Base-by-base conservation (phyloP, 2,113 vertebrate species). In the Opisthocomus hoazin region DNA sequence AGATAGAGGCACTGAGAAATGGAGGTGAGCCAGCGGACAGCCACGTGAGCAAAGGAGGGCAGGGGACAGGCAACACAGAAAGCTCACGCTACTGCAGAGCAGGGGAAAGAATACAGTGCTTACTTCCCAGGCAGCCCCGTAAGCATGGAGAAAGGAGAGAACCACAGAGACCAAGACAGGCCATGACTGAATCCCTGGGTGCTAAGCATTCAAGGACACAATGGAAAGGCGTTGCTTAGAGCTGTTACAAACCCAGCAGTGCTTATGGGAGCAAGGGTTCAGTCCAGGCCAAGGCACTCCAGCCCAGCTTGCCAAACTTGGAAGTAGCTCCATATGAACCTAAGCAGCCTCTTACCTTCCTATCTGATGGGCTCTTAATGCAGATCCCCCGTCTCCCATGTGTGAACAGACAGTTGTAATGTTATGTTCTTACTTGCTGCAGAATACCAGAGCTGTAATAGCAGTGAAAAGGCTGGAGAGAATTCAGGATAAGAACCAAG, bases 311-410 rank as follows among this genome's bases (percentile, higher is more conserved):
- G 77, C 80, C 87, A 91, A 82, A 84, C 69, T 69, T 89, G 61
- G 65, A 89, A 94, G 45, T 61, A 73, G 15, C 69, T 96, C 78
- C 87, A 68, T 41, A 82, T 18, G 48, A 93, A 94, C 57, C 57
- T 65, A 81, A 94, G 73, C 73, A 94, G 89, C 50, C 66, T 96
- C 86, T 89, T 93, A 69, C 39, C 50, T 36, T 76, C 81, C 91
- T 86, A 92, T 91, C 96, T 92, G 90, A 92, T 93, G 77, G 93
- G 89, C 95, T 84, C 23, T 69, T 37, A 69, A 87, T 24, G 26
- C 73, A 90, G 79, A 71, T 93, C 53, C 57, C 80, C 48, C 11
- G 3, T 92, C 80, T 89, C 53, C 83, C 57, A 84, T 12, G 0
- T 37, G 54, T 53, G 73, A 96, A 57, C 4, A 75, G 50, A 37